Conservation (phyloP, 2,113 vertebrate species). For the Colossoma macropomum region DNA sequence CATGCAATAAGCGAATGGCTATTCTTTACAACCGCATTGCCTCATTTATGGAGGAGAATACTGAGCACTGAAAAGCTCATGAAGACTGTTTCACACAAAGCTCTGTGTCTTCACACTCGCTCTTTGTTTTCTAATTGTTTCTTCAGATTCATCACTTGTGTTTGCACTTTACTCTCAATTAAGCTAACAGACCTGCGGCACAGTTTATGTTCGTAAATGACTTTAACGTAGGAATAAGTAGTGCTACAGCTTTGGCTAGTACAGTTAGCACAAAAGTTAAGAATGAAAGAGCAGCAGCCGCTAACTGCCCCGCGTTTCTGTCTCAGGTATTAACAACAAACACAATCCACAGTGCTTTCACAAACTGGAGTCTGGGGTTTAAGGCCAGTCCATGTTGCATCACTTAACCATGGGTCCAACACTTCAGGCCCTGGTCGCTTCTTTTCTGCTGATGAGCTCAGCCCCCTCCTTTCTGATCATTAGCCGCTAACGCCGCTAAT, state of each 20-base stretch:
- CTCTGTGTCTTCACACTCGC: not conserved
- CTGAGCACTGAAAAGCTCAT: not conserved
- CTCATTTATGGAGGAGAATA: not conserved
- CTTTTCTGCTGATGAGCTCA: constrained; percentile 45
- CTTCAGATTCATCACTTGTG: not conserved
- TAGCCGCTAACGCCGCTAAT: constrained; percentile 54
- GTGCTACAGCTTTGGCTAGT: not conserved
- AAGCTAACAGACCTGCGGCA: not conserved
- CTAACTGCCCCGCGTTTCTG: not conserved
- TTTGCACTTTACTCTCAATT: not conserved
- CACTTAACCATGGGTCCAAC: constrained; percentile 27
- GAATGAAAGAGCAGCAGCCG: not conserved
- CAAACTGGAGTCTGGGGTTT: constrained; percentile 32
- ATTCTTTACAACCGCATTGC: not conserved
- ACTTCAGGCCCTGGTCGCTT: not conserved
- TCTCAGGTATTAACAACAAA: not conserved
- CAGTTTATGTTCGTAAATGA: not conserved
- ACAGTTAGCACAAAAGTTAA: not conserved
- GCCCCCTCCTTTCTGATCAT: constrained; percentile 41
- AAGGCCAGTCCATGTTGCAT: constrained; percentile 32
- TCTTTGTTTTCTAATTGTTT: not conserved
- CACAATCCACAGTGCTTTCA: not conserved
- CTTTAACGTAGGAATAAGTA: not conserved
- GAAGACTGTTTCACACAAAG: not conserved
- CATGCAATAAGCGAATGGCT: constrained; percentile 2